A percentile compares a stretch with the other conserved stretches of the same genome.
Conservation (phyloP, 2,888 invertebrate species). For the Oeneis ivallda region DNA sequence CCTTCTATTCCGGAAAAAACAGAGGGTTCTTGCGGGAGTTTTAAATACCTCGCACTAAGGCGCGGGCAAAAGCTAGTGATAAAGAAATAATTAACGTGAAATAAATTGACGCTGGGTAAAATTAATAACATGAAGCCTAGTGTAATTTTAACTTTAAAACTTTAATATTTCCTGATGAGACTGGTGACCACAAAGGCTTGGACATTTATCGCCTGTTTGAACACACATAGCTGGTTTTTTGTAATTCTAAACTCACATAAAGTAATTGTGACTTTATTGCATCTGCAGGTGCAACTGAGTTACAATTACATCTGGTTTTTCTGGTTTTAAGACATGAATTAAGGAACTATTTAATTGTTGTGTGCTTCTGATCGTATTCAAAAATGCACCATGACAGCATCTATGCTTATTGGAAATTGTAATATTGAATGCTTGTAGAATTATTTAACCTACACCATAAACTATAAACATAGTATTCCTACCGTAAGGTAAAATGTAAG, state of each 20-base stretch:
- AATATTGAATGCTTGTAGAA: background rate
- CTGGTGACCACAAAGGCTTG: constrained; percentile 1
- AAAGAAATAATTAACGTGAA: background rate
- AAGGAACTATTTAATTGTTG: constrained; percentile 4
- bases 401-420: background rate
- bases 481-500: background rate
- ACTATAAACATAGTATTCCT: too few relatives aligned
- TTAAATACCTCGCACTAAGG: too few relatives aligned
- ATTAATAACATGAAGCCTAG: background rate
- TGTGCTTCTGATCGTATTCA: constrained; percentile 34
- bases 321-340: background rate
- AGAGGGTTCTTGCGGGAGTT: too few relatives aligned
- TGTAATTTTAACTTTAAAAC: too few relatives aligned
- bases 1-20: too few relatives aligned
- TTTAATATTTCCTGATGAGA: background rate
- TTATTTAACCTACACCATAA: background rate
- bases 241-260: background rate
- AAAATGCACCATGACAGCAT: constrained; percentile 47
- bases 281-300: background rate
- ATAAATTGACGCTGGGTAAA: background rate
- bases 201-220: constrained; percentile 7
- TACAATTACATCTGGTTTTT: background rate
- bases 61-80: too few relatives aligned
- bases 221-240: background rate
- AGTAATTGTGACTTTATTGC: constrained; percentile 4